A percentile compares a stretch with the other conserved stretches of the same genome.
Conservation (phyloP, 2,113 vertebrate species). For the Procapra przewalskii region DNA sequence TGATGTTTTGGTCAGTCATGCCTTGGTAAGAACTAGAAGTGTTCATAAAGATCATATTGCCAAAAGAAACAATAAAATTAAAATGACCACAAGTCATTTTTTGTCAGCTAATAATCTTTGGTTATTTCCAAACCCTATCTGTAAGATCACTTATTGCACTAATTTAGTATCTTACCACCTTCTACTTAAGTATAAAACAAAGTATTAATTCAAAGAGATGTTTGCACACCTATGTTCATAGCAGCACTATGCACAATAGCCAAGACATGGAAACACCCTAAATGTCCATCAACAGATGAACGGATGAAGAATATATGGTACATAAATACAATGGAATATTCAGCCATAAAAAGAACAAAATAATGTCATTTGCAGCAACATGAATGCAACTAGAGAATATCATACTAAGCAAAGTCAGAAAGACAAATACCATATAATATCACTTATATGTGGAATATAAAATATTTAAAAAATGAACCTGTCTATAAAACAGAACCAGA, state of each 20-base stretch:
- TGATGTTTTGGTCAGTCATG: background rate
- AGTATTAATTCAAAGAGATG: background rate
- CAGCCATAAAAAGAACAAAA: background rate
- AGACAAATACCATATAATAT: background rate
- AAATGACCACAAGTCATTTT: background rate
- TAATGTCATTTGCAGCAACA: background rate
- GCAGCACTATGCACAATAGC: background rate
- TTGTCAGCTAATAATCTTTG: background rate
- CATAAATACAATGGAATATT: background rate
- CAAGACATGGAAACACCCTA: background rate
- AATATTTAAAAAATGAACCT: background rate
- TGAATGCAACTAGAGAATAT: background rate
- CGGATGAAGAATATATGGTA: background rate
- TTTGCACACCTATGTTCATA: background rate
- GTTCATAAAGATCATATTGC: background rate
- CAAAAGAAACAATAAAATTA: conserved; percentile 8
- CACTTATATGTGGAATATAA: background rate
- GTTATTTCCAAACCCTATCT: background rate
- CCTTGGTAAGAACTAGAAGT: background rate
- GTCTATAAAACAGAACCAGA: background rate
- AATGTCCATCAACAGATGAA: background rate
- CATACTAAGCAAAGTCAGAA: background rate
- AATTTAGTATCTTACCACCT: background rate
- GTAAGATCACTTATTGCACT: background rate
- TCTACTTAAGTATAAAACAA: background rate